Evolutionary conservation across 1,140 invertebrate species (phyloP), one percentile per base, ranked within the genome.

Genomic region (Coptotermes formosanus): DNA sequence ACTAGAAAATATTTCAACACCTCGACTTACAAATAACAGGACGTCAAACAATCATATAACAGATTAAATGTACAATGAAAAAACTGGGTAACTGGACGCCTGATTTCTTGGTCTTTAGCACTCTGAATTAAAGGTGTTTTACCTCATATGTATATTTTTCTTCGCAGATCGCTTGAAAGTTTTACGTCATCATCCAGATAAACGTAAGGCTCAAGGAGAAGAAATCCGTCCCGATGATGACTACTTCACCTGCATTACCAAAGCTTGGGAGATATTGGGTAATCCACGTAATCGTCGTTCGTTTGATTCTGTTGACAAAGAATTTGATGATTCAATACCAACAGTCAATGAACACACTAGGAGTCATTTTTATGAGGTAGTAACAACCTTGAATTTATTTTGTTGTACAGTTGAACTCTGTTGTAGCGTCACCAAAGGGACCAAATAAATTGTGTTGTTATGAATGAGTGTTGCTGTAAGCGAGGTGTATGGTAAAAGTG

Each of bases 221-320:
- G 94, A 96, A 88, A 93, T 98, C 21, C 93, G 94, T 87, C 92
- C 94, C 3, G 97, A 98, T 88, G 96, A 98, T 89, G 98, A 99
- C 92, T 99, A 99, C 91, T 99, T 99, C 90, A 98, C 98, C 0
- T 99, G 98, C 90, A 99, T 99, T 89, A 99, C 98, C n/a, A 98
- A 97, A 93, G 98, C 98, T 25, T 97, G 96, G 93, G 97, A 99
- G 92, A 97, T 95, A 48, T 92, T 98, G 87, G 97, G 98, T 0
- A 97, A 95, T 88, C 93, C 95, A 23, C 90, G 93, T 11, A 97
- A 96, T 89, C 93, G 98, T 88, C 93, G 96, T 87, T 96, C 98
- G 2, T 99, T 97, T 91, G 99, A 99, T 92, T 99, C 98, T 45
- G 95, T 99, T 86, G 99, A 99, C 92, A 97, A 97, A 11, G 93